Percentiles rank a stretch among this genome's conserved stretches.
These are phyloP conservation scores for Phyto melanocephala DNA, from an alignment of 2,888 invertebrate species.

Conservation along the genomic window DNA sequence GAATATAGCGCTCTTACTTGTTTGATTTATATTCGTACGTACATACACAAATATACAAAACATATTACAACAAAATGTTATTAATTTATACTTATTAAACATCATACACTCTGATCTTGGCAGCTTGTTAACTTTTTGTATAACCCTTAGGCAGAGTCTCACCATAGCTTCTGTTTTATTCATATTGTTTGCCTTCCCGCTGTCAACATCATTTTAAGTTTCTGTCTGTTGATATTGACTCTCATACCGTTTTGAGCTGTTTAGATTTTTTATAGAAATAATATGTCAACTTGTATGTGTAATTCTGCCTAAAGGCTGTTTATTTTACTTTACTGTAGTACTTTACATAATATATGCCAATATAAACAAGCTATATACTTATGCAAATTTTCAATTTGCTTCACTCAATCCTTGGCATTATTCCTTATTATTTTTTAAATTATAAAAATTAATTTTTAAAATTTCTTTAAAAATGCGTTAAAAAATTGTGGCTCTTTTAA, in stretches of 20 bases:
- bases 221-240: background rate
- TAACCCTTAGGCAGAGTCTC: slow-evolving; percentile 2
- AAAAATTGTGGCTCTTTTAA: background rate
- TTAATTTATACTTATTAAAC: too few relatives aligned
- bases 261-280: background rate
- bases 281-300: background rate
- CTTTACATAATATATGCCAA: background rate
- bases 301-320: slow-evolving; percentile 26
- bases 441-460: background rate
- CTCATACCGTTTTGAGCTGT: slow-evolving; percentile 26
- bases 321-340: background rate
- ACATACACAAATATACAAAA: too few relatives aligned
- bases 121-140: background rate
- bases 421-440: background rate
- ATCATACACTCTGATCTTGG: background rate
- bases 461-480: background rate
- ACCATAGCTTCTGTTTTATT: slow-evolving; percentile 1
- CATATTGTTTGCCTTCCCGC: background rate
- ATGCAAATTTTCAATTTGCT: slow-evolving; percentile 23
- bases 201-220: slow-evolving; percentile 23
- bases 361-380: slow-evolving; percentile 5
- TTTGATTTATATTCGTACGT: too few relatives aligned
- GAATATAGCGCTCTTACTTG: too few relatives aligned
- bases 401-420: slow-evolving; percentile 6
- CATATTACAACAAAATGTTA: too few relatives aligned